phyloP scores from a whole-genome alignment of 2,113 vertebrate genomes.

The Telmatochromis sp. region DNA sequence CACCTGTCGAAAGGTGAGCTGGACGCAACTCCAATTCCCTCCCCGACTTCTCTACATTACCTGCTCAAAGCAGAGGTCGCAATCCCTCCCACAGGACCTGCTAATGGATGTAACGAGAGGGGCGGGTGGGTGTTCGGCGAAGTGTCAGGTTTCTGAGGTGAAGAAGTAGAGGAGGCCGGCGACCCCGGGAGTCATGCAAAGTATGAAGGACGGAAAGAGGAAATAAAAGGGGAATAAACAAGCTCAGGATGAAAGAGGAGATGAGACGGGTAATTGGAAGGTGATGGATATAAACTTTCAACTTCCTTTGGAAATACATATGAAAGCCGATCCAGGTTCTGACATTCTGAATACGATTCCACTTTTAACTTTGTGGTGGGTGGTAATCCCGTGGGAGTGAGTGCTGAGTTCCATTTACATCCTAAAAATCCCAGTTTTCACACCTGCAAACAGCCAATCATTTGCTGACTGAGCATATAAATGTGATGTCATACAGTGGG shows the following conservation, averaged over 20 bases:
- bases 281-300: not conserved
- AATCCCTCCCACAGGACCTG: conserved; percentile 14
- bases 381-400: not conserved
- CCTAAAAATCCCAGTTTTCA: not conserved
- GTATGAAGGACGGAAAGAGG: not conserved
- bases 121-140: not conserved
- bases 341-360: not conserved
- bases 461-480: not conserved
- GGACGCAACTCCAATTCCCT: not conserved
- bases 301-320: not conserved
- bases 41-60: conserved; percentile 1
- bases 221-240: not conserved
- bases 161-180: not conserved
- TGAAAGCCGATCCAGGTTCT: not conserved
- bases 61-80: conserved; percentile 8
- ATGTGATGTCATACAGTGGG: not conserved
- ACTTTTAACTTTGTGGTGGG: not conserved
- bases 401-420: not conserved
- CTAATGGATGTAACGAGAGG: conserved; percentile 53
- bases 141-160: not conserved
- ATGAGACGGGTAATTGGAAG: not conserved
- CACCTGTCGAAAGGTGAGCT: conserved; percentile 69
- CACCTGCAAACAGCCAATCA: not conserved
- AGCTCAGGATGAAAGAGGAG: not conserved
- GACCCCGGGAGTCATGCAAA: not conserved